phyloP scores from a whole-genome alignment of 2,113 vertebrate species.

The Hoplias malabaricus region DNA sequence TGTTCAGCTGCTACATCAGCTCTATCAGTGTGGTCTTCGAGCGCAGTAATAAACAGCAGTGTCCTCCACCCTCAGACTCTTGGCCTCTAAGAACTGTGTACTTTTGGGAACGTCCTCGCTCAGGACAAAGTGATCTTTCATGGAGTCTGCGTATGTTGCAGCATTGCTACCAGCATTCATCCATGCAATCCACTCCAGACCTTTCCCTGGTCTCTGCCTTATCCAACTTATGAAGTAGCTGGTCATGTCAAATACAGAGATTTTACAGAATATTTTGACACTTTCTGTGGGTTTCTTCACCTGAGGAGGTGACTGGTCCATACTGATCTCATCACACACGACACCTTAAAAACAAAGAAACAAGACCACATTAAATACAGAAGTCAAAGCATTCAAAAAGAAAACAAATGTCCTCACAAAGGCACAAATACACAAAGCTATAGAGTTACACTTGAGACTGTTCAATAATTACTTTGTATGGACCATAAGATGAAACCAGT shows the following conservation, averaged over 20 bases:
- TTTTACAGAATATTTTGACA: conserved; percentile 38
- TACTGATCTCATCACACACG: not conserved
- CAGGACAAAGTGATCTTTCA: too few relatives aligned
- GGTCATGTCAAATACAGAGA: not conserved
- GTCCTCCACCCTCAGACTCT: too few relatives aligned
- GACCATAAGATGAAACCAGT: not conserved
- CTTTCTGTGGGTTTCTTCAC: conserved; percentile 22
- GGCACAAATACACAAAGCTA: too few relatives aligned
- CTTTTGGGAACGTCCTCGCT: too few relatives aligned
- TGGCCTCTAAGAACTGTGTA: too few relatives aligned
- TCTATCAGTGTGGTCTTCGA: too few relatives aligned
- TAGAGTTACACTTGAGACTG: too few relatives aligned
- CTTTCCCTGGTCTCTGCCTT: conserved; percentile 30
- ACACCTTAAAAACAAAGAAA: conserved; percentile 3
- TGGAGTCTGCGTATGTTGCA: not conserved
- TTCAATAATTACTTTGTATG: not conserved
- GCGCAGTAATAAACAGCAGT: too few relatives aligned
- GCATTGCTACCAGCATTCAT: not conserved
- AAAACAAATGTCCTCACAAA: too few relatives aligned
- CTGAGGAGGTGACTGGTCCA: conserved; percentile 24
- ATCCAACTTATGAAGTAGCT: conserved; percentile 6
- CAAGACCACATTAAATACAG: too few relatives aligned
- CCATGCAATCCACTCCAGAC: conserved; percentile 44
- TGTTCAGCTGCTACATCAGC: too few relatives aligned
- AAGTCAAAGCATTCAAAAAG: too few relatives aligned